Conservation (phyloP, 2,797 vertebrate genomes). For the Protonibea diacanthus region DNA sequence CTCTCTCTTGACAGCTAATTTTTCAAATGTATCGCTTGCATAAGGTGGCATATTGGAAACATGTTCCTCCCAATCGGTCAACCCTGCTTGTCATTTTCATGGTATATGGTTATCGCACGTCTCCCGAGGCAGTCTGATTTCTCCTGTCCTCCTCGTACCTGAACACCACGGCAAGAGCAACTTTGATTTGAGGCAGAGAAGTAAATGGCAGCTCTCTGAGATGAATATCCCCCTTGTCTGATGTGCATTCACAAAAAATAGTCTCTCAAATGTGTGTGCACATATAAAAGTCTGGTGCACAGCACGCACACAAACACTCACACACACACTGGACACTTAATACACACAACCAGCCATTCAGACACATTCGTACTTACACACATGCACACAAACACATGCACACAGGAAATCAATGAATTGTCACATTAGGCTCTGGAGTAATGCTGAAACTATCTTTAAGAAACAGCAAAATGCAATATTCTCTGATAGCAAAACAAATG, state of each 20-base stretch:
- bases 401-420: constrained; percentile 66
- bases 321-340: constrained; percentile 19
- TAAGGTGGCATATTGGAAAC: constrained; percentile 73
- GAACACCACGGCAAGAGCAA: constrained; percentile 52
- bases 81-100: constrained; percentile 67
- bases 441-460: constrained; percentile 76
- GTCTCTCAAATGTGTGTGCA: constrained; percentile 62
- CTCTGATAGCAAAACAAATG: constrained; percentile 71
- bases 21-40: constrained; percentile 70
- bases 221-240: constrained; percentile 55
- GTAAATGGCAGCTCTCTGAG: constrained; percentile 61
- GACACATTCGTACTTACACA: constrained; percentile 36
- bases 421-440: constrained; percentile 72
- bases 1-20: constrained; percentile 74
- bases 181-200: constrained; percentile 61
- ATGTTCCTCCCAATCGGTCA: constrained; percentile 63
- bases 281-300: constrained; percentile 33
- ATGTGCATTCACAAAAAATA: constrained; percentile 71
- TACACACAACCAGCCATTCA: constrained; percentile 32
- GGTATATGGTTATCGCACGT: constrained; percentile 47
- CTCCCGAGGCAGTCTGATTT: constrained; percentile 56
- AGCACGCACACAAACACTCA: constrained; percentile 2
- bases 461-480: constrained; percentile 80
- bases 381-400: constrained; percentile 50
- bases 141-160: constrained; percentile 62